Conservation (phyloP, 2,888 invertebrate genomes). For the Hyposoter dolosus region DNA sequence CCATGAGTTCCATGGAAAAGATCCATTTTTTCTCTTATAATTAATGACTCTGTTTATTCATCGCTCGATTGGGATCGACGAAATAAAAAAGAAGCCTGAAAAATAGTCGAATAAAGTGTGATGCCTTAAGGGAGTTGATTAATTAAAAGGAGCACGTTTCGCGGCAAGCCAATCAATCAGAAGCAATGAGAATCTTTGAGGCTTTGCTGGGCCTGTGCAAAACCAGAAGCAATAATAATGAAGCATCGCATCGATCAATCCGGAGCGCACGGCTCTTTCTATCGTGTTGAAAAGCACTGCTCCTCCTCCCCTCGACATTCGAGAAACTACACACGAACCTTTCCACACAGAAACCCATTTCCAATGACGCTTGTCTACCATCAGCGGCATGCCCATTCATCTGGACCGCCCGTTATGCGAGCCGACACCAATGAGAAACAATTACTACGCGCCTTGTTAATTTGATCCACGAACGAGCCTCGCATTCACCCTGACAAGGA, state of each 20-base stretch:
- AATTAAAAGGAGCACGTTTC: not conserved
- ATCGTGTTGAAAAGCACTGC: conserved; percentile 16
- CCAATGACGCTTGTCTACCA: not conserved
- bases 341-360: conserved; percentile 40
- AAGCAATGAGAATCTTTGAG: not conserved
- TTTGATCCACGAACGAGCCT: conserved; percentile 54
- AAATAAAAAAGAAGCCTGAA: not conserved
- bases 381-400: conserved; percentile 25
- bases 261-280: conserved; percentile 62
- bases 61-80: not conserved
- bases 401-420: conserved; percentile 56
- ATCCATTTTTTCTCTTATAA: not conserved
- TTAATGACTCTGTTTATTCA: conserved; percentile 3
- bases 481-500: not conserved
- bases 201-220: conserved; percentile 71
- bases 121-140: not conserved
- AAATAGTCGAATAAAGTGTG: not conserved
- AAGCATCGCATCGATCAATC: conserved; percentile 80
- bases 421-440: conserved; percentile 73
- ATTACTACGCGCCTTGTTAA: conserved; percentile 74
- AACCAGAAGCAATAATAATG: conserved; percentile 74
- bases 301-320: conserved; percentile 15
- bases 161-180: not conserved
- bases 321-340: conserved; percentile 15
- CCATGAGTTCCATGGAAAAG: not conserved